Conservation (phyloP, 2,888 invertebrate species). For the Podotricha telesiphe region DNA sequence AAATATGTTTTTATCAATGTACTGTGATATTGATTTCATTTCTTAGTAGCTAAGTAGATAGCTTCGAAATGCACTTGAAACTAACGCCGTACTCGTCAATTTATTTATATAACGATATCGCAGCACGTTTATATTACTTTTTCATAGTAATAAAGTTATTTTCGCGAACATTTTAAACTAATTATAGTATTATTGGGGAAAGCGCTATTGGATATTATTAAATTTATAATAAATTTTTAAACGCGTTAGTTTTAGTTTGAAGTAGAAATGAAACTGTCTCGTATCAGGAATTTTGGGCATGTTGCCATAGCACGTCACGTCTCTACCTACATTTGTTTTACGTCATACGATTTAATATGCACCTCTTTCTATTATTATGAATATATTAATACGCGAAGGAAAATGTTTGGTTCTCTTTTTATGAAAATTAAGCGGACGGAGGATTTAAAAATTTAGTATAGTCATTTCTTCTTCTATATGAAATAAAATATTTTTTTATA, state of each 20-base stretch:
- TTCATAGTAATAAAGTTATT: background rate
- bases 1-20: background rate
- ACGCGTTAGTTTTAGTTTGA: slow-evolving; percentile 4
- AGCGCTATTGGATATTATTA: background rate
- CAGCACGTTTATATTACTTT: background rate
- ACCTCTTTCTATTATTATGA: slow-evolving; percentile 3
- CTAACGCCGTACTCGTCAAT: background rate
- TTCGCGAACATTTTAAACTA: background rate
- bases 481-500: too few species aligned
- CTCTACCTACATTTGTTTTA: slow-evolving; percentile 23
- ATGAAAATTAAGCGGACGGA: too few species aligned
- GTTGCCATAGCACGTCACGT: slow-evolving; percentile 10
- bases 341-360: slow-evolving; percentile 25
- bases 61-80: slow-evolving; percentile 4
- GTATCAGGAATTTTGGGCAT: slow-evolving; percentile 18
- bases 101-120: slow-evolving; percentile 17
- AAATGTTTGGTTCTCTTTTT: too few species aligned
- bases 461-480: too few species aligned
- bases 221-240: background rate
- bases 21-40: slow-evolving; percentile 1
- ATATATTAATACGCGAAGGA: background rate
- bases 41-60: too few species aligned
- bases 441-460: too few species aligned
- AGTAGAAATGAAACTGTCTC: background rate
- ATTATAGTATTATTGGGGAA: background rate